These are phyloP conservation scores for Aphelocoma californica DNA, from an alignment of 2,797 vertebrate species.

Conservation along the genomic window DNA sequence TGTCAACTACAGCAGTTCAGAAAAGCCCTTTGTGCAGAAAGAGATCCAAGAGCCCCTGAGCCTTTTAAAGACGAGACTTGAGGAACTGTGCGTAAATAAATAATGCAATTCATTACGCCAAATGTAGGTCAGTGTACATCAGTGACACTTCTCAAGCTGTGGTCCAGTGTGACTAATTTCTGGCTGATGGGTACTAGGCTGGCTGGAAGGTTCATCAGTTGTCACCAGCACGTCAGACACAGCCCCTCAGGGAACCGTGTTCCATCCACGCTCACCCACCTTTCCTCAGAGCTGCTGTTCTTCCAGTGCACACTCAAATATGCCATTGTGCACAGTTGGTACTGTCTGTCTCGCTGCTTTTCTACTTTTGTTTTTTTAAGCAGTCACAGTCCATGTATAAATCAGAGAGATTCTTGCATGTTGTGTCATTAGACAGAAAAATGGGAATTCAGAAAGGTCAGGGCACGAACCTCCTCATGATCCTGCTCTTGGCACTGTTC, in stretches of 20 bases:
- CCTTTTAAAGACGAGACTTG: not conserved
- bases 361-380: not conserved
- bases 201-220: not conserved
- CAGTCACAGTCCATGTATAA: not conserved
- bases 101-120: conserved; percentile 44
- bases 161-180: conserved; percentile 21
- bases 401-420: not conserved
- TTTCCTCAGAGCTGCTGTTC: not conserved
- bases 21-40: conserved; percentile 7
- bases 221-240: not conserved
- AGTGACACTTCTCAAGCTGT: not conserved
- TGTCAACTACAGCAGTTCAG: not conserved
- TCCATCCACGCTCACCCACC: not conserved
- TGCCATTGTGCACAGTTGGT: not conserved
- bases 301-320: not conserved
- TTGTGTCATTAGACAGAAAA: conserved; percentile 1
- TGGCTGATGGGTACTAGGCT: not conserved
- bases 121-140: conserved; percentile 48
- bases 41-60: not conserved
- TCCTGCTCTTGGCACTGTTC: not conserved
- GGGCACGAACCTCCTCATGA: not conserved
- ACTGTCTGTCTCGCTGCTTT: not conserved
- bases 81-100: conserved; percentile 43
- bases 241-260: not conserved
- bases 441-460: conserved; percentile 24